Evolutionary conservation across 2,888 invertebrate species (phyloP).

Genomic region (Lithophane socia): DNA sequence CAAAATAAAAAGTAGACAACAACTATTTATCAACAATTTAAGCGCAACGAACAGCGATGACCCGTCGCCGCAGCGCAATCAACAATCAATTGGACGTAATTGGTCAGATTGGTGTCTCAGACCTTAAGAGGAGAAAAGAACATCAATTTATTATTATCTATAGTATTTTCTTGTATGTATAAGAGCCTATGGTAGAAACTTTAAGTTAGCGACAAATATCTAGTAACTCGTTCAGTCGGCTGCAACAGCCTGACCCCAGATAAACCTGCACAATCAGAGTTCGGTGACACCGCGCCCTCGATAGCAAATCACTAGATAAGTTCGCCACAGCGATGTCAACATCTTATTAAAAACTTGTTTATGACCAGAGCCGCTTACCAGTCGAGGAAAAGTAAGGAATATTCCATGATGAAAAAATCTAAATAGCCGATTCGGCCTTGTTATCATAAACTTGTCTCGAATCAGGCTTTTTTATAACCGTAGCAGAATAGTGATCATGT

Average conservation of each 20-base stretch:
- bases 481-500: slow-evolving; percentile 23
- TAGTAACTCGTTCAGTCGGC: slow-evolving; percentile 62
- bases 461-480: slow-evolving; percentile 41
- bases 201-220: slow-evolving; percentile 58
- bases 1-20: slow-evolving; percentile 43
- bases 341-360: slow-evolving; percentile 57
- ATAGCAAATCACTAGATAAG: slow-evolving; percentile 75
- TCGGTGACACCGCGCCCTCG: slow-evolving; percentile 78
- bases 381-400: slow-evolving; percentile 51
- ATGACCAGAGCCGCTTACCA: slow-evolving; percentile 28
- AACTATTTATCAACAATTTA: slow-evolving; percentile 40
- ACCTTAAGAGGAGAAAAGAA: slow-evolving; percentile 65
- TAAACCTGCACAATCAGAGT: slow-evolving; percentile 83
- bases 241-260: slow-evolving; percentile 80
- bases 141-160: slow-evolving; percentile 39
- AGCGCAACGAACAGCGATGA: slow-evolving; percentile 46
- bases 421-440: slow-evolving; percentile 47
- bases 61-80: slow-evolving; percentile 69
- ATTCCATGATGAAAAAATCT: slow-evolving; percentile 57
- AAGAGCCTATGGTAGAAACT: slow-evolving; percentile 32
- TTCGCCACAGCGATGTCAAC: slow-evolving; percentile 55
- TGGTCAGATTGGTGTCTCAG: slow-evolving; percentile 76
- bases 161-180: slow-evolving; percentile 22
- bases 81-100: slow-evolving; percentile 84
- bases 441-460: slow-evolving; percentile 40